Conservation (phyloP, 1,140 invertebrate species). For the Drosophila novamexicana region DNA sequence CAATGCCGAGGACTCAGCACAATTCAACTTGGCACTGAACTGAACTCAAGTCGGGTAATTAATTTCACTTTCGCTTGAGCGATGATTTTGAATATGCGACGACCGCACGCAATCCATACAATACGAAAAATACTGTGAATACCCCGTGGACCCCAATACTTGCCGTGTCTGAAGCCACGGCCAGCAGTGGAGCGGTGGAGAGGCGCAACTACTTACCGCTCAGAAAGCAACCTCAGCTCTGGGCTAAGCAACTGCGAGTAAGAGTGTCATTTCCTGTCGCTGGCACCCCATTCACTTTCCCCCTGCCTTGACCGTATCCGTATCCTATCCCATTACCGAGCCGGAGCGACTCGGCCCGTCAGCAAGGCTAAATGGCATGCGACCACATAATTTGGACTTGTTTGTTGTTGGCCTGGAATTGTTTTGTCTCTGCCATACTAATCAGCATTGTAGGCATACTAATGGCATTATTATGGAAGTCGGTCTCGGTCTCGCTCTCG, state of each 20-base stretch:
- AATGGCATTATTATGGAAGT: slow-evolving; percentile 44
- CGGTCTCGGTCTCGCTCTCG: not conserved
- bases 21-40: slow-evolving; percentile 25
- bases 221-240: slow-evolving; percentile 11
- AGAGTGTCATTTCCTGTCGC: slow-evolving; percentile 57
- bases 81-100: slow-evolving; percentile 75
- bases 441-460: slow-evolving; percentile 31
- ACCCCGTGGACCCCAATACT: not conserved
- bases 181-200: not conserved
- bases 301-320: not conserved
- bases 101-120: slow-evolving; percentile 63
- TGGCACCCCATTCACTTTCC: not conserved
- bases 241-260: slow-evolving; percentile 10
- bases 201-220: slow-evolving; percentile 12
- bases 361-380: slow-evolving; percentile 47
- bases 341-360: slow-evolving; percentile 11
- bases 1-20: slow-evolving; percentile 27
- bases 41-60: slow-evolving; percentile 62
- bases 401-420: slow-evolving; percentile 33
- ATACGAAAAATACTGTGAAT: slow-evolving; percentile 8
- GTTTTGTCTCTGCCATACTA: slow-evolving; percentile 43
- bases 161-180: not conserved
- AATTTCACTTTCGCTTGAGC: slow-evolving; percentile 80
- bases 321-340: not conserved
- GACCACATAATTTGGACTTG: slow-evolving; percentile 43